Evolutionary conservation across 2,797 vertebrate genomes (phyloP).

Genomic region (Brotula barbata): DNA sequence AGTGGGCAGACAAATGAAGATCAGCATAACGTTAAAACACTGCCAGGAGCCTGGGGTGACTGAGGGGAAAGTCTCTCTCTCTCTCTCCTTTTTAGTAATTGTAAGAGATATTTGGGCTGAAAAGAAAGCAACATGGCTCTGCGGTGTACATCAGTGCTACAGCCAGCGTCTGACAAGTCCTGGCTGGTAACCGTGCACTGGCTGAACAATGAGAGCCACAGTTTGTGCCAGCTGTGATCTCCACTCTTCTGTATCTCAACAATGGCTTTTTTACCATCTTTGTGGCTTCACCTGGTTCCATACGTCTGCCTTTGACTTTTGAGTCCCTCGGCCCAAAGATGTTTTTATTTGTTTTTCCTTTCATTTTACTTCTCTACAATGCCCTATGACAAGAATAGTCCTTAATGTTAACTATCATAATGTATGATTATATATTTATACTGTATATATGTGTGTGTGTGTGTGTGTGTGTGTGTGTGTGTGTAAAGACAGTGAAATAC

Average conservation of each 20-base stretch:
- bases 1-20: slow-evolving; percentile 46
- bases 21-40: slow-evolving; percentile 32
- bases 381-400: too few relatives aligned
- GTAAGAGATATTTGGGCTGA: slow-evolving; percentile 62
- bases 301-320: too few relatives aligned
- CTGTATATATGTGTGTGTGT: too few relatives aligned
- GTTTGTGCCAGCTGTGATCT: slow-evolving; percentile 64
- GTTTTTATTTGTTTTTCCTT: too few relatives aligned
- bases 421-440: too few relatives aligned
- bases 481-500: neutral
- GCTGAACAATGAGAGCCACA: slow-evolving; percentile 60
- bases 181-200: slow-evolving; percentile 68
- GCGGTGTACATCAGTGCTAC: slow-evolving; percentile 61
- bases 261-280: slow-evolving; percentile 18
- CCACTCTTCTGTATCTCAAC: slow-evolving; percentile 18
- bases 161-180: slow-evolving; percentile 68
- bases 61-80: slow-evolving; percentile 45
- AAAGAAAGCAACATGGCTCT: slow-evolving; percentile 73
- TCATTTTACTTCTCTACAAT: too few relatives aligned
- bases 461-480: neutral
- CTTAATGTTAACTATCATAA: too few relatives aligned
- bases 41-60: slow-evolving; percentile 58
- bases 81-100: slow-evolving; percentile 62
- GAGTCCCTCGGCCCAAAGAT: too few relatives aligned
- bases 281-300: slow-evolving; percentile 1